A percentile compares a stretch with the other conserved stretches of the same genome.
Conservation (phyloP, 1,140 invertebrate species). For the Pachypsylla venusta region DNA sequence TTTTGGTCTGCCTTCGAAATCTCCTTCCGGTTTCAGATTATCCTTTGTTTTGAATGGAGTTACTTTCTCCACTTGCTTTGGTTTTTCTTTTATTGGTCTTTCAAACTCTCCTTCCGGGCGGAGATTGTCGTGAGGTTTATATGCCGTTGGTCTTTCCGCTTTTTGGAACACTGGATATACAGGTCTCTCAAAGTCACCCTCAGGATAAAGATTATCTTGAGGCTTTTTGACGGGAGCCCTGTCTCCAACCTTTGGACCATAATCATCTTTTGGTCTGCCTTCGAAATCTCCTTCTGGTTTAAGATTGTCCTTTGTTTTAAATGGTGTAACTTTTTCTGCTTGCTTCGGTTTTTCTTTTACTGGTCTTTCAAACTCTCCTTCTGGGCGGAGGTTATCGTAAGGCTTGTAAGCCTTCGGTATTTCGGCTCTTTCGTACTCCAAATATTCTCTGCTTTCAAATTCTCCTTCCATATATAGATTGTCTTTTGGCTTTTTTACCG, state of each 20-base stretch:
- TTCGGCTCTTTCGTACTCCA: constrained; percentile 30
- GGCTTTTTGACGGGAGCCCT: constrained; percentile 30
- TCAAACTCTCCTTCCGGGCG: constrained; percentile 36
- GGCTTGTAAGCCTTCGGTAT: constrained; percentile 31
- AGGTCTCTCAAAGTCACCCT: constrained; percentile 32
- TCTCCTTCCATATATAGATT: constrained; percentile 48
- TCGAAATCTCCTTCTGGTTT: constrained; percentile 11
- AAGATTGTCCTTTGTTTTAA: constrained; percentile 1
- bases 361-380: constrained; percentile 40
- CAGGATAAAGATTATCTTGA: constrained; percentile 30
- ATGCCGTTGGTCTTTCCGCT: constrained; percentile 32
- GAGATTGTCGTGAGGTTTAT: constrained; percentile 37
- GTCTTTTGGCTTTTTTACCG: constrained; percentile 33
- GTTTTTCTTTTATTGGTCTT: constrained; percentile 23
- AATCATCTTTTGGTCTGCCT: constrained; percentile 30
- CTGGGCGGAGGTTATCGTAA: constrained; percentile 38
- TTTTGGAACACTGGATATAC: constrained; percentile 16
- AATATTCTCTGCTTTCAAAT: constrained; percentile 41
- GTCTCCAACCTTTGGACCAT: constrained; percentile 26
- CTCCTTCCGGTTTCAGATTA: constrained; percentile 38
- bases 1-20: constrained; percentile 35
- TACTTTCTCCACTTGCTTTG: constrained; percentile 21
- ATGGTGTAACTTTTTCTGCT: constrained; percentile 24
- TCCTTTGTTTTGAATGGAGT: constrained; percentile 28
- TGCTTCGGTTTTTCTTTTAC: constrained; percentile 29